These are phyloP conservation scores for Gadus chalcogrammus DNA, from an alignment of 2,113 vertebrate genomes.

Conservation along the genomic window DNA sequence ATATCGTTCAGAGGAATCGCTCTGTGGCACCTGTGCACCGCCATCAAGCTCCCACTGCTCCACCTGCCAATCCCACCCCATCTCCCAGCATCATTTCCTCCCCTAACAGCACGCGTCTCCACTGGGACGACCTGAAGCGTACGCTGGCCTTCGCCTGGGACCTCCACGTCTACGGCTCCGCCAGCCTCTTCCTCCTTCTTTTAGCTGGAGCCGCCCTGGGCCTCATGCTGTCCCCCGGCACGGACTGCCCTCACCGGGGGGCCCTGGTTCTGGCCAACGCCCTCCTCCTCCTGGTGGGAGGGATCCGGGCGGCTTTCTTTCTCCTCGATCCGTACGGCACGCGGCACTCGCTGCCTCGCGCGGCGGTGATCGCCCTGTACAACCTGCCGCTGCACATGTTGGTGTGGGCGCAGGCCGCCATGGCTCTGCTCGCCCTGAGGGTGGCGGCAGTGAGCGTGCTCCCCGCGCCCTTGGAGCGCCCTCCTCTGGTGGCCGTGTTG, in stretches of 20 bases:
- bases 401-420: constrained; percentile 75
- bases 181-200: constrained; percentile 80
- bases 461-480: constrained; percentile 71
- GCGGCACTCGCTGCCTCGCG: constrained; percentile 64
- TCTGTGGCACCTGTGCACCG: constrained; percentile 49
- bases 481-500: constrained; percentile 73
- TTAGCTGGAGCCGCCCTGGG: constrained; percentile 76
- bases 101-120: constrained; percentile 75
- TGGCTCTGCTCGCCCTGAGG: constrained; percentile 79
- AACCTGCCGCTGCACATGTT: constrained; percentile 85
- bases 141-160: constrained; percentile 87
- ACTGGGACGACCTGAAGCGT: constrained; percentile 81
- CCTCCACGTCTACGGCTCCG: constrained; percentile 85
- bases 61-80: constrained; percentile 28
- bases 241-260: constrained; percentile 70
- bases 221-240: constrained; percentile 71
- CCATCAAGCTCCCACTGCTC: constrained; percentile 43
- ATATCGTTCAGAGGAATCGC: constrained; percentile 45
- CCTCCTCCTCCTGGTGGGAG: constrained; percentile 76
- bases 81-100: constrained; percentile 24
- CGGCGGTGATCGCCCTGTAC: constrained; percentile 78
- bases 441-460: constrained; percentile 71
- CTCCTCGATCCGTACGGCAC: constrained; percentile 87
- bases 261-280: constrained; percentile 74
- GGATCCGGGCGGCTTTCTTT: constrained; percentile 78